Evolutionary conservation across 2,888 invertebrate species (phyloP).

Genomic region (Ephialtes manifestator): DNA sequence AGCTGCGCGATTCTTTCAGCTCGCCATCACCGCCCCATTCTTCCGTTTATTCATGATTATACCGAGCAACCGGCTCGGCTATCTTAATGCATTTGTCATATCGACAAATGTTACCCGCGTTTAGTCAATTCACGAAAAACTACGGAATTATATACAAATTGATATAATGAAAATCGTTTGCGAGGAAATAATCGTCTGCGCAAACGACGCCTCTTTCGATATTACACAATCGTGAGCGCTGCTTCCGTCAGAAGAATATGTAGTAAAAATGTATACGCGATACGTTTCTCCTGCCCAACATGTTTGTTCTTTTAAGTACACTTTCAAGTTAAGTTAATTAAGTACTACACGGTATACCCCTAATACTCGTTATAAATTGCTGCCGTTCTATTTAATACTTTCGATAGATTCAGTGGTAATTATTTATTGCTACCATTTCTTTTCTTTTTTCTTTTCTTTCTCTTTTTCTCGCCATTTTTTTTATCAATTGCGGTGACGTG

Average conservation of each 20-base stretch:
- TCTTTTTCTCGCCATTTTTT: background rate
- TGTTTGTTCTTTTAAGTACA: conserved; percentile 76
- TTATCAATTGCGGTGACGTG: conserved; percentile 12
- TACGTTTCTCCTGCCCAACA: conserved; percentile 22
- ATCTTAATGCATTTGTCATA: conserved; percentile 8
- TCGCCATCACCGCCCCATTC: background rate
- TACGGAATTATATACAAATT: conserved; percentile 56
- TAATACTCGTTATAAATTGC: conserved; percentile 77
- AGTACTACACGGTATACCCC: conserved; percentile 77
- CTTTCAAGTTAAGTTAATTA: conserved; percentile 76
- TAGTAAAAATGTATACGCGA: conserved; percentile 41
- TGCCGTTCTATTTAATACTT: conserved; percentile 76
- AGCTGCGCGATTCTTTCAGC: background rate
- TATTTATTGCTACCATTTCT: conserved; percentile 62
- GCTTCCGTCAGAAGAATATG: conserved; percentile 2
- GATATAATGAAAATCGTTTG: conserved; percentile 24
- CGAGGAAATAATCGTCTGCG: background rate
- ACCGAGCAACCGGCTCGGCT: conserved; percentile 26
- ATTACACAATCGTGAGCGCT: background rate
- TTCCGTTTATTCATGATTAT: conserved; percentile 5
- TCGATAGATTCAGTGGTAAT: conserved; percentile 76
- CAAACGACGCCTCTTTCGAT: conserved; percentile 13
- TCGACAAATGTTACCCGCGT: conserved; percentile 28
- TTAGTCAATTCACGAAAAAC: conserved; percentile 25
- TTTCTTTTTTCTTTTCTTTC: background rate